Percentiles rank a stretch among this genome's conserved stretches.
Evolutionary conservation across 2,888 invertebrate species (phyloP).

Genomic region (Papilio elwesi): DNA sequence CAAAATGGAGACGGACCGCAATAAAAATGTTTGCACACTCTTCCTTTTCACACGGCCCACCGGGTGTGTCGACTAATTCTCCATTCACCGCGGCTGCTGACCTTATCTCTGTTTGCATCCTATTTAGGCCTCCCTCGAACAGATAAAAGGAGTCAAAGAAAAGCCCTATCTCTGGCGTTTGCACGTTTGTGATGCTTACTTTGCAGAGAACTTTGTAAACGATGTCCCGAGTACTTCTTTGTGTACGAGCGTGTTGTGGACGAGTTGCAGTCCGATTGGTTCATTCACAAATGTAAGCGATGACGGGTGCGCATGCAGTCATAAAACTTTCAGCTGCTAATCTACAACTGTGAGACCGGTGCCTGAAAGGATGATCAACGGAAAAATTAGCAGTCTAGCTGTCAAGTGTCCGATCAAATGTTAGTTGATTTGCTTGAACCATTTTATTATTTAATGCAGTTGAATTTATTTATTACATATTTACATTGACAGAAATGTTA

Average conservation of each 20-base stretch:
- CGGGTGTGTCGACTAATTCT: slow-evolving; percentile 59
- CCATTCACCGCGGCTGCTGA: slow-evolving; percentile 67
- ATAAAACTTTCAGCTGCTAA: slow-evolving; percentile 75
- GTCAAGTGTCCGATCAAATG: too few relatives aligned
- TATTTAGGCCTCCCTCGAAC: slow-evolving; percentile 77
- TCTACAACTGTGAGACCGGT: slow-evolving; percentile 56
- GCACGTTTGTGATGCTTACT: slow-evolving; percentile 75
- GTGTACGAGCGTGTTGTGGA: slow-evolving; percentile 42
- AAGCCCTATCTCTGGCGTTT: slow-evolving; percentile 78
- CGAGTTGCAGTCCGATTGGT: slow-evolving; percentile 37
- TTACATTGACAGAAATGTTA: too few relatives aligned
- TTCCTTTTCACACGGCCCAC: slow-evolving; percentile 39
- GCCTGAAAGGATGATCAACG: not conserved
- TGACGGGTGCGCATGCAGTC: slow-evolving; percentile 59
- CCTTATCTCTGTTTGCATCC: slow-evolving; percentile 81
- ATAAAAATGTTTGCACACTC: slow-evolving; percentile 43
- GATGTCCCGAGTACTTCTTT: slow-evolving; percentile 42
- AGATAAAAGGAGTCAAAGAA: slow-evolving; percentile 79
- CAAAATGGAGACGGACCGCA: slow-evolving; percentile 43
- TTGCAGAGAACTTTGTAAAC: slow-evolving; percentile 46
- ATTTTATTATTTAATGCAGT: too few relatives aligned
- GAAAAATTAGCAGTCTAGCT: too few relatives aligned
- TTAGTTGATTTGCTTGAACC: too few relatives aligned
- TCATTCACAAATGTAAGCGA: slow-evolving; percentile 43
- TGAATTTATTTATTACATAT: too few relatives aligned